Evolutionary conservation across 2,888 invertebrate genomes (phyloP).

Genomic region (Megamerina dolium): DNA sequence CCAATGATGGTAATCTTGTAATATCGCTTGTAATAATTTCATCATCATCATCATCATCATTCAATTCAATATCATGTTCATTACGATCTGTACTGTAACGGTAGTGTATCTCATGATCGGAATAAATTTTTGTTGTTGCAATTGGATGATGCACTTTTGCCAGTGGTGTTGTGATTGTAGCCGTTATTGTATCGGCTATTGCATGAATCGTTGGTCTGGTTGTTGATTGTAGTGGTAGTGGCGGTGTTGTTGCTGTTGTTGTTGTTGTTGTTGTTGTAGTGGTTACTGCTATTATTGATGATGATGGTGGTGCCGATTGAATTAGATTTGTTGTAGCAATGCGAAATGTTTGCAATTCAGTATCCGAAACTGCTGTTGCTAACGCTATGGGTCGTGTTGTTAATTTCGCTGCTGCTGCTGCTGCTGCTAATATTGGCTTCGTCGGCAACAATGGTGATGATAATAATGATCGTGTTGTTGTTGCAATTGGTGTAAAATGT

Average conservation of each 20-base stretch:
- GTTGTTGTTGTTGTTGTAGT: conserved; percentile 22
- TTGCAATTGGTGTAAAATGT: conserved; percentile 15
- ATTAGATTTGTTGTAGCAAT: no score
- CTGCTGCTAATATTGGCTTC: no score
- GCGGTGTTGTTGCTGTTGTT: conserved; percentile 12
- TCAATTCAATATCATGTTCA: conserved; percentile 14
- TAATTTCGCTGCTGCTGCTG: no score
- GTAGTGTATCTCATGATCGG: conserved; percentile 37
- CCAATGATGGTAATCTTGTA: no score
- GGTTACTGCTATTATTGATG: conserved; percentile 22
- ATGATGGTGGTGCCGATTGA: not conserved
- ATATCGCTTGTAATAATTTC: conserved; percentile 8
- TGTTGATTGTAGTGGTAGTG: conserved; percentile 7
- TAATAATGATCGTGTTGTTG: no score
- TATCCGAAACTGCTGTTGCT: conserved; percentile 11
- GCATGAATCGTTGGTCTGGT: conserved; percentile 11
- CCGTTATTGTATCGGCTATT: conserved; percentile 14
- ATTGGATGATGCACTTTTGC: conserved; percentile 15
- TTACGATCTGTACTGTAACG: conserved; percentile 18
- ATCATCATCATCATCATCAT: not conserved
- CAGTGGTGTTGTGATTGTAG: conserved; percentile 9
- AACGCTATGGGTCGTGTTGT: no score
- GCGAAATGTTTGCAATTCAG: conserved; percentile 6
- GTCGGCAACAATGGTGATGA: no score
- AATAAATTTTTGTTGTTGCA: conserved; percentile 37